Evolutionary conservation across 2,888 invertebrate species (phyloP).

Genomic region (Venusia cambrica): DNA sequence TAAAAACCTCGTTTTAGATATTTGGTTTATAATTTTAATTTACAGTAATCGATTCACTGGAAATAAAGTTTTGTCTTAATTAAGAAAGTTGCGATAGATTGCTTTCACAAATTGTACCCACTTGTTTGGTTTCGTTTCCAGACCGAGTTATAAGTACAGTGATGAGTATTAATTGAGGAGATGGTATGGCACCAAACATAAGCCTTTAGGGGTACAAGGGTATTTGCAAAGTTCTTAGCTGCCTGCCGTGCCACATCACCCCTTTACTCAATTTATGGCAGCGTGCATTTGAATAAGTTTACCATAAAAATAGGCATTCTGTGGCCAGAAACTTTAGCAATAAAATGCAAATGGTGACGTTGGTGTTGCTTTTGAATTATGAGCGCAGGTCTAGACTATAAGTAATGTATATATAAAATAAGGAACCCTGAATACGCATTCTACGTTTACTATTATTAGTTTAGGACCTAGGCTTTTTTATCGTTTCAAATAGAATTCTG

Average conservation of each 20-base stretch:
- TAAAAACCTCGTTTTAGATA: too few species aligned
- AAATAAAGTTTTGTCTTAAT: too few species aligned
- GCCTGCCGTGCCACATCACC: constrained; percentile 64
- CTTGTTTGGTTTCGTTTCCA: too few species aligned
- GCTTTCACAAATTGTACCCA: constrained; percentile 26
- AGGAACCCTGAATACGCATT: constrained; percentile 16
- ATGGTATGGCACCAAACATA: constrained; percentile 18
- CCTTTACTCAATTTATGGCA: constrained; percentile 73
- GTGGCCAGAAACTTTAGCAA: constrained; percentile 73
- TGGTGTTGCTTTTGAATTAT: constrained; percentile 53
- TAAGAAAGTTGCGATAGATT: constrained; percentile 34
- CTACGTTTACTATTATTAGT: constrained; percentile 23
- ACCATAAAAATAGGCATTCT: constrained; percentile 75
- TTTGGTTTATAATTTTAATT: too few species aligned
- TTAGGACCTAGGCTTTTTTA: not conserved
- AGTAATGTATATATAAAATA: constrained; percentile 15
- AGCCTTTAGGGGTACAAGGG: constrained; percentile 27
- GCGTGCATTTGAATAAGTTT: constrained; percentile 77
- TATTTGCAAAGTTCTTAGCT: constrained; percentile 47
- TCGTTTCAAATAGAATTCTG: constrained; percentile 1
- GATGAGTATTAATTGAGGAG: too few species aligned
- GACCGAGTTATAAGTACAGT: too few species aligned
- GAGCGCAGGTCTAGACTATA: constrained; percentile 32
- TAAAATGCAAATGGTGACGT: constrained; percentile 78
- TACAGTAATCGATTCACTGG: too few species aligned